These are phyloP conservation scores for Gasterosteus aculeatus DNA, from an alignment of 2,113 vertebrate species.

Conservation along the genomic window DNA sequence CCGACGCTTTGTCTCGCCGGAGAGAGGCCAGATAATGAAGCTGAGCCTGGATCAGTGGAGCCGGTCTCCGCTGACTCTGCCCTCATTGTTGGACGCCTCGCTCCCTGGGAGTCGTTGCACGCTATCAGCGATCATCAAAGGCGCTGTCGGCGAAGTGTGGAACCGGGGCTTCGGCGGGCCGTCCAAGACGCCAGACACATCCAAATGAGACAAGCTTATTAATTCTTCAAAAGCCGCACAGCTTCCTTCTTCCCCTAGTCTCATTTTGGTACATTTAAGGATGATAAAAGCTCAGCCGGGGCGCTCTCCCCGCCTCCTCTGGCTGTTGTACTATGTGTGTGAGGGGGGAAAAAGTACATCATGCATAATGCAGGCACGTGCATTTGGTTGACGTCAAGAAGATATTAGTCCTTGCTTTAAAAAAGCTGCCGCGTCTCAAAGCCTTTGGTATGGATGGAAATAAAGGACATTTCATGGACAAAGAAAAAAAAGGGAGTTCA, in stretches of 20 bases:
- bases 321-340: slow-evolving; percentile 22
- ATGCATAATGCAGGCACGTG: slow-evolving; percentile 67
- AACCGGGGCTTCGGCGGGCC: slow-evolving; percentile 70
- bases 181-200: slow-evolving; percentile 67
- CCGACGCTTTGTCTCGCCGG: slow-evolving; percentile 52
- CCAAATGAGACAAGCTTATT: slow-evolving; percentile 77
- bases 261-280: slow-evolving; percentile 80
- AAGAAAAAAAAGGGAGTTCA: slow-evolving; percentile 1
- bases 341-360: slow-evolving; percentile 34
- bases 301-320: slow-evolving; percentile 43
- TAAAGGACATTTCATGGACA: slow-evolving; percentile 43
- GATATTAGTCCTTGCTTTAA: slow-evolving; percentile 50
- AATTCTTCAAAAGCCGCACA: slow-evolving; percentile 80
- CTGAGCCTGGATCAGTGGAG: slow-evolving; percentile 77
- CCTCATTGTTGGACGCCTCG: slow-evolving; percentile 69
- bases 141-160: slow-evolving; percentile 80
- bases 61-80: slow-evolving; percentile 73
- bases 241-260: slow-evolving; percentile 66
- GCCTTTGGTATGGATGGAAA: slow-evolving; percentile 53
- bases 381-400: slow-evolving; percentile 46
- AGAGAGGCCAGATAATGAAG: slow-evolving; percentile 71
- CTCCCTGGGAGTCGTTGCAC: slow-evolving; percentile 70
- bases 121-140: slow-evolving; percentile 84
- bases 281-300: slow-evolving; percentile 72
- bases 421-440: slow-evolving; percentile 54